Evolutionary conservation across 2,888 invertebrate species (phyloP), one percentile per base, ranked within the genome.

Genomic region (Cylloceria caligata): DNA sequence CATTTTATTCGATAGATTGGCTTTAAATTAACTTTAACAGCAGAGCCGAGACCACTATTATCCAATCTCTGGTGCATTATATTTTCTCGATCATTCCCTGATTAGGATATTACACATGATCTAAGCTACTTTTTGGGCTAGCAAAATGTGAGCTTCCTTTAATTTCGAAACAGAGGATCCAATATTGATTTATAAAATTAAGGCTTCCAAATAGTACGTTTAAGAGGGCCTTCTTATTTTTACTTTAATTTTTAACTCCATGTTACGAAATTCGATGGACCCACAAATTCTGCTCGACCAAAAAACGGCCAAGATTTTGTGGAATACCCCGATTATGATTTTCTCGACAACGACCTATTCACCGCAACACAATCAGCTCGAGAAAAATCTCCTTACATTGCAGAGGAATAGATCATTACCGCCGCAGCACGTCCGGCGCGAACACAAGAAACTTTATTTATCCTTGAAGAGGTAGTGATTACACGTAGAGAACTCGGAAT

Each of bases 341-440:
- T 65, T n/a, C 42, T 27, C 64, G 42, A 42, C 11, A 42, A 64
- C 42, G 64, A 64, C 39, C 24, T 24, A 42, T 45, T 45, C 64
- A 65, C 21, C 45, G 19, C n/a, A 24, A 27, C 36, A 65, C n/a
- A 65, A 42, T 65, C 64, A 65, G 55, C 27, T 27, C n/a, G 64
- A n/a, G n/a, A n/a, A 42, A 42, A 27, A 21, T 45, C 24, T 13
- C 16, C 42, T 64, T 24, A 1, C n/a, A 7, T 27, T 19, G 16
- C n/a, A 7, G 27, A n/a, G 64, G 42, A 65, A 65, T 24, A 24
- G 64, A 27, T 65, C 64, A 65, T 65, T 65, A 65, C 24, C 42
- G 64, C 7, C 34, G 30, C 55, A 11, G 11, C 30, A 9, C 13
- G 3, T n/a, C 16, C 16, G 16, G 34, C 16, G 16, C 34, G 9